These are phyloP conservation scores for Scaptomyza polygonia DNA, from an alignment of 2,888 invertebrate genomes.

Conservation along the genomic window DNA sequence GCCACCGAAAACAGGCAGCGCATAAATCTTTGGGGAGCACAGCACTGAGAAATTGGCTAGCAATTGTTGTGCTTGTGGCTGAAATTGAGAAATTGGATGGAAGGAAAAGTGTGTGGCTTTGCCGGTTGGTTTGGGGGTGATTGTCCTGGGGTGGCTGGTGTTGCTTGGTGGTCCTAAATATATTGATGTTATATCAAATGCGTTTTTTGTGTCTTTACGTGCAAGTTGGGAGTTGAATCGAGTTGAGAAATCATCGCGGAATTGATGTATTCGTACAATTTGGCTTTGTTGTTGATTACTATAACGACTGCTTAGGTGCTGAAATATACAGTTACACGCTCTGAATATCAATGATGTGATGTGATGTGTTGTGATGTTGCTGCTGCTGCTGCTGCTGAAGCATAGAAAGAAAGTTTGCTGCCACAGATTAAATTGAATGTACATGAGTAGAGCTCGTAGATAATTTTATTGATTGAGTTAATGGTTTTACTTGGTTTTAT, in stretches of 20 bases:
- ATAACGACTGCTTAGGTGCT: constrained; percentile 63
- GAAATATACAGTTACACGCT: constrained; percentile 50
- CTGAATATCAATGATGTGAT: constrained; percentile 55
- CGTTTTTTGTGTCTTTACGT: constrained; percentile 63
- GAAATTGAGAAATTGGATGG: constrained; percentile 55
- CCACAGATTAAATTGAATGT: constrained; percentile 51
- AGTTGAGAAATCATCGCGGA: constrained; percentile 63
- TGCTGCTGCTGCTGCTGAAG: too few relatives aligned
- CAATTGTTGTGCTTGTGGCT: constrained; percentile 42
- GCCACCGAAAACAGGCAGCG: constrained; percentile 49
- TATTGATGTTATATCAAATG: constrained; percentile 41
- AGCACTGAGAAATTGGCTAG: constrained; percentile 69
- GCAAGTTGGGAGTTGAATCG: constrained; percentile 21
- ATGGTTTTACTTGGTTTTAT: constrained; percentile 40
- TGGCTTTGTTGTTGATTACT: constrained; percentile 67
- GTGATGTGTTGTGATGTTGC: neutral
- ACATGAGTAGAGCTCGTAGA: constrained; percentile 45
- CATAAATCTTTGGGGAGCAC: constrained; percentile 72
- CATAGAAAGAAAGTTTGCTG: constrained; percentile 11
- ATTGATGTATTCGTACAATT: constrained; percentile 62
- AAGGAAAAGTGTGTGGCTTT: neutral
- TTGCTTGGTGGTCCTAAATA: neutral
- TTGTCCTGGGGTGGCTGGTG: neutral
- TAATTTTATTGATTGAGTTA: constrained; percentile 62
- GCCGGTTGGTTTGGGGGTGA: too few relatives aligned